phyloP scores from a whole-genome alignment of 2,797 vertebrate species.

The Eulemur rubriventer region DNA sequence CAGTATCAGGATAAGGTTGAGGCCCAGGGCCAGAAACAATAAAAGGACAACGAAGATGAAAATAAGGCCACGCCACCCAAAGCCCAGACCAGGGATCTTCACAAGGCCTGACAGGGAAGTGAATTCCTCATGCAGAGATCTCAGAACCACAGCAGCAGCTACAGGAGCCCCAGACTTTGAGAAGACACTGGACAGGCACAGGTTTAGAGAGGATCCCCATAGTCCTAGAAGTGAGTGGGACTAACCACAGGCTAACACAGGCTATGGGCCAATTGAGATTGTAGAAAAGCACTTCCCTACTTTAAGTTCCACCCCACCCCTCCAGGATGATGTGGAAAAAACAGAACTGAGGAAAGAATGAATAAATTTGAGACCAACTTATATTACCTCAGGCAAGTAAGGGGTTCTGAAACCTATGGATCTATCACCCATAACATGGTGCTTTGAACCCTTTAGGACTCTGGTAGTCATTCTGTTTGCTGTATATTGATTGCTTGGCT shows the following conservation, averaged over 20 bases:
- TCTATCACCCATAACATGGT: background rate
- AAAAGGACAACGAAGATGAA: background rate
- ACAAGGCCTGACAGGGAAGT: background rate
- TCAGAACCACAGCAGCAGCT: background rate
- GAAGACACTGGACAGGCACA: background rate
- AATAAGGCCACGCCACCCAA: background rate
- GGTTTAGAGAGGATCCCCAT: background rate
- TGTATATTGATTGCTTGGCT: background rate
- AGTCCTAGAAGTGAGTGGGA: background rate
- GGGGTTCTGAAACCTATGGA: background rate
- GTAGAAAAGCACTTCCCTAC: background rate
- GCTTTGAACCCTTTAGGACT: constrained; percentile 9
- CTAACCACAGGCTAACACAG: background rate
- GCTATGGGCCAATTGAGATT: background rate
- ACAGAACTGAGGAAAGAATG: background rate
- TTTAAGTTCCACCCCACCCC: background rate
- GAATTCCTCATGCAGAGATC: background rate
- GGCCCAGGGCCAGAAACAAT: background rate
- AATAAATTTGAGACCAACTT: background rate
- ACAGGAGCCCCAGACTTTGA: background rate
- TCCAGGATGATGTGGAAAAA: constrained; percentile 8
- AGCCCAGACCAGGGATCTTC: background rate
- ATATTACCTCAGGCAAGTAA: background rate
- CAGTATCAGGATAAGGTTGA: background rate
- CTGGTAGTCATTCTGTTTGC: background rate